Evolutionary conservation across 2,888 invertebrate species (phyloP), one percentile per base, ranked within the genome.

Genomic region (Drepana falcataria): DNA sequence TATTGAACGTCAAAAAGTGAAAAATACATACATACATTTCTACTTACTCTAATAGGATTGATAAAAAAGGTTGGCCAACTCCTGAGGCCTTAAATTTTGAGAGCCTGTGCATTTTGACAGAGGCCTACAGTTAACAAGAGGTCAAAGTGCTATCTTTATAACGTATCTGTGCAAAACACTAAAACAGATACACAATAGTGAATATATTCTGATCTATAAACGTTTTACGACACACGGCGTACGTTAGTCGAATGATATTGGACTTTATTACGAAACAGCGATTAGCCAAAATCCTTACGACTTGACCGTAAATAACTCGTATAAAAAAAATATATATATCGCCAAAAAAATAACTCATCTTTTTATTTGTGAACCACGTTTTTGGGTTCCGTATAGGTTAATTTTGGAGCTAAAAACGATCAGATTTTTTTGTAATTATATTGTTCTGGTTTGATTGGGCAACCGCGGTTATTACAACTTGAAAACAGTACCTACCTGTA

Each of bases 211-310:
- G 59, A 74, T 77, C 78, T 77, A 81, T 84, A 83, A 83, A 81
- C 70, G 68, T 63, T 84, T 84, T 81, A 85, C 64, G 81, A 75
- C 62, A 60, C 65, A 63, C 68, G 61, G 65, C 66, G 64, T 59
- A 56, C 56, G 75, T 77, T 79, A 77, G 76, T 73, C 71, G 72
- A 69, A 73, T 71, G 66, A 66, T 71, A 73, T 75, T 71, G 68
- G 65, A 69, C 63, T 73, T 75, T 71, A 82, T 77, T 71, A 76
- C 72, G 61, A 73, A 62, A 67, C 66, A 76, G 79, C 84, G 86
- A 86, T 86, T 87, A 85, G 85, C 75, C 69, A 65, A 76, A 80
- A 83, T 74, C 76, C 79, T 79, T 80, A 83, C 73, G 79, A 78
- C 73, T 74, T 71, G 75, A 75, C 80, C 82, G 70, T 86, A 84